These are phyloP conservation scores for Aplodontia rufa DNA, from an alignment of 2,113 vertebrate genomes.

Conservation along the genomic window DNA sequence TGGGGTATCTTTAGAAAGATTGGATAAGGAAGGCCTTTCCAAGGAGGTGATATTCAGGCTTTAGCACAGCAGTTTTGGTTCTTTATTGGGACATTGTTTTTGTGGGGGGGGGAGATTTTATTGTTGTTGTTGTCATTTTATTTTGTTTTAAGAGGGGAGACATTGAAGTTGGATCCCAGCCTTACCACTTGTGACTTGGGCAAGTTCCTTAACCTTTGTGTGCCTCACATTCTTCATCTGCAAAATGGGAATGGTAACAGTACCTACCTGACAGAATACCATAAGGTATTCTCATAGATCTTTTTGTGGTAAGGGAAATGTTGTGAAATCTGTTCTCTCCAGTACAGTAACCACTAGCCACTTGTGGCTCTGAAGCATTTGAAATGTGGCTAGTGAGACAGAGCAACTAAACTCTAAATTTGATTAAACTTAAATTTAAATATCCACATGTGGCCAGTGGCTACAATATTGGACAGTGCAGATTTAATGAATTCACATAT, in stretches of 20 bases:
- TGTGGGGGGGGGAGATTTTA: neutral
- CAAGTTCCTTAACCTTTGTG: neutral
- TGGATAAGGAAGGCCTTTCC: neutral
- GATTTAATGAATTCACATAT: neutral
- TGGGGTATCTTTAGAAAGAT: neutral
- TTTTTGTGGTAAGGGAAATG: neutral
- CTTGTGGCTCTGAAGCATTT: neutral
- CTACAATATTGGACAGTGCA: neutral
- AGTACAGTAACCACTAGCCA: neutral
- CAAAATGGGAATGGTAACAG: neutral
- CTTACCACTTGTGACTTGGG: neutral
- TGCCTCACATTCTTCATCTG: neutral
- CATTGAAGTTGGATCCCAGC: conserved; percentile 16
- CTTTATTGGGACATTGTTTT: neutral
- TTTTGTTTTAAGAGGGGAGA: conserved; percentile 4
- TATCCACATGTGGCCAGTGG: neutral
- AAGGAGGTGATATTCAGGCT: neutral
- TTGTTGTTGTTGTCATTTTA: neutral
- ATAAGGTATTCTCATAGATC: neutral
- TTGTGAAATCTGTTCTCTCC: neutral
- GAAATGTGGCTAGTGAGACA: neutral
- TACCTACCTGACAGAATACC: neutral
- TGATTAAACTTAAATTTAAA: conserved; percentile 30
- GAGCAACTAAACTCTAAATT: neutral
- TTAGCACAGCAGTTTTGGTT: conserved; percentile 27